Conservation (phyloP, 2,113 vertebrate species). For the Pontoporia blainvillei region DNA sequence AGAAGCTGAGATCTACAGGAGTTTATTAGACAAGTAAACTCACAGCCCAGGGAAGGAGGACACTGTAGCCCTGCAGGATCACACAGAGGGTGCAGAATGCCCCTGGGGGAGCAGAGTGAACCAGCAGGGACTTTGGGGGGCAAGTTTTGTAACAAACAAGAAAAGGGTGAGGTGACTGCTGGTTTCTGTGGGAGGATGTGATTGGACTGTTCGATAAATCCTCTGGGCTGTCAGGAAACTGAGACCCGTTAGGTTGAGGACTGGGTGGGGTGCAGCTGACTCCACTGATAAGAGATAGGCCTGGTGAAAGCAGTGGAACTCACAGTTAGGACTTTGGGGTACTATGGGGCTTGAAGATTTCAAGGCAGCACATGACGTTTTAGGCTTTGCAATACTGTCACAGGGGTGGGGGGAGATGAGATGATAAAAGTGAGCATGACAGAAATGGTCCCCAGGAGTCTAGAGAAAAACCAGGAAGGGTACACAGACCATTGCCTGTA, state of each 20-base stretch:
- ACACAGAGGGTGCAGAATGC: neutral
- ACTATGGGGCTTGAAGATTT: neutral
- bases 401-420: no score
- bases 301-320: neutral
- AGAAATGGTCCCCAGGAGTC: neutral
- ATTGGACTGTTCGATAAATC: neutral
- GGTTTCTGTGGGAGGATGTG: neutral
- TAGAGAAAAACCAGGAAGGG: neutral
- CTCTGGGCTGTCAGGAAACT: neutral
- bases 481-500: neutral
- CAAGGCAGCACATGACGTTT: neutral
- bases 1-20: neutral
- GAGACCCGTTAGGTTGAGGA: neutral
- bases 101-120: neutral
- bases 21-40: neutral
- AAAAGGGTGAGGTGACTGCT: neutral
- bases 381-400: neutral
- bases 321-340: neutral
- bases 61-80: neutral
- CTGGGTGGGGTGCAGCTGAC: neutral
- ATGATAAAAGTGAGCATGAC: neutral
- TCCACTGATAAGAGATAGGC: neutral
- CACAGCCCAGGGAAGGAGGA: neutral
- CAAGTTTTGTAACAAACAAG: neutral
- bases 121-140: neutral